A percentile compares a stretch with the other conserved stretches of the same genome.
Evolutionary conservation across 2,797 vertebrate genomes (phyloP).

Genomic region (Gymnothorax reevesii): DNA sequence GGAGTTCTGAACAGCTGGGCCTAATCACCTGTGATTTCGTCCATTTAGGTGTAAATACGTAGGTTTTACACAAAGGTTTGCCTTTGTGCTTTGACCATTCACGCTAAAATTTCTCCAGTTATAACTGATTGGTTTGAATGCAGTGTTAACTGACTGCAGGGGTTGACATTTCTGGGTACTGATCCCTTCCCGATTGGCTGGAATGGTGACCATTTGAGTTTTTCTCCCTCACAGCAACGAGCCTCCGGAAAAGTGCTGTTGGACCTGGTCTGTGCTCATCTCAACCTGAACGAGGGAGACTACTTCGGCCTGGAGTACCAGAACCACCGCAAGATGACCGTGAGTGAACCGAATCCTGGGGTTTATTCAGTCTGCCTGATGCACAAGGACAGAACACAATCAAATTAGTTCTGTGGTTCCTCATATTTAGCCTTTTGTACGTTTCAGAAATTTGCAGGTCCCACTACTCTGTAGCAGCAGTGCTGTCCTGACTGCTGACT

Average conservation of each 20-base stretch:
- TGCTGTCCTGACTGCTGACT: too few relatives aligned
- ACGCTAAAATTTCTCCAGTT: neutral
- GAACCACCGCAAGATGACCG: slow-evolving; percentile 92
- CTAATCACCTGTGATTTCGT: neutral
- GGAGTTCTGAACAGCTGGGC: too few relatives aligned
- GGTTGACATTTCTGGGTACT: neutral
- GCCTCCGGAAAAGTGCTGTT: slow-evolving; percentile 90
- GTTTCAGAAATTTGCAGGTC: neutral
- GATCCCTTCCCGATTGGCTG: neutral
- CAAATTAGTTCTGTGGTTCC: neutral
- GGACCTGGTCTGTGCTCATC: slow-evolving; percentile 89
- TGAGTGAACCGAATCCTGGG: slow-evolving; percentile 59
- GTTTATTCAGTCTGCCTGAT: neutral
- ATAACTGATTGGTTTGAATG: neutral
- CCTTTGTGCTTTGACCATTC: too few relatives aligned
- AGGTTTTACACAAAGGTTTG: too few relatives aligned
- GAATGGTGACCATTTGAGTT: slow-evolving; percentile 3
- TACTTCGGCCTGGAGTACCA: slow-evolving; percentile 97
- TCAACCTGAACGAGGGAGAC: slow-evolving; percentile 95
- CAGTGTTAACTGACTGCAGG: neutral
- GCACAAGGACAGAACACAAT: neutral
- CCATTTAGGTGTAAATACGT: neutral
- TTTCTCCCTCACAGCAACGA: slow-evolving; percentile 81
- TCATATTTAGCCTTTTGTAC: neutral
- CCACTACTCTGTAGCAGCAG: neutral